Evolutionary conservation across 2,797 vertebrate species (phyloP).

Genomic region (Ctenochaetus hawaiiensis): DNA sequence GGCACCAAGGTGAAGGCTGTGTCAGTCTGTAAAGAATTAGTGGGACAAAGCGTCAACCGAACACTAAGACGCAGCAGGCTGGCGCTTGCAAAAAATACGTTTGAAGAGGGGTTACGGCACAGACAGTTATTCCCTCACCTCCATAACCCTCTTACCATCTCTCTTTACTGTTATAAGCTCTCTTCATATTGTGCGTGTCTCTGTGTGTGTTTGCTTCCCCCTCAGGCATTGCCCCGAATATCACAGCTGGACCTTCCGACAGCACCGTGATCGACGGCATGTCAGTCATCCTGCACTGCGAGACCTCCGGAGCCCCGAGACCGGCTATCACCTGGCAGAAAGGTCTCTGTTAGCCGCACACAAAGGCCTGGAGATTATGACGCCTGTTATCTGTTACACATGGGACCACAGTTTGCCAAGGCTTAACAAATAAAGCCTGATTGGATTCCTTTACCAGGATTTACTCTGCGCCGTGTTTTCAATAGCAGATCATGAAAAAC

Average conservation of each 20-base stretch:
- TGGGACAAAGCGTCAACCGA: constrained; percentile 63
- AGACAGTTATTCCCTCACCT: constrained; percentile 54
- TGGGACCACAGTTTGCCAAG: constrained; percentile 48
- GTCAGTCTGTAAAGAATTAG: constrained; percentile 65
- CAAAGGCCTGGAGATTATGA: constrained; percentile 46
- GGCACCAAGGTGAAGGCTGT: constrained; percentile 54
- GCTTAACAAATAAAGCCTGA: constrained; percentile 71
- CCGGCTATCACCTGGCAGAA: constrained; percentile 99
- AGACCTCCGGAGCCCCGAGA: constrained; percentile 94
- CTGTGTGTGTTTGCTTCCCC: constrained; percentile 45
- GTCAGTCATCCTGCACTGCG: constrained; percentile 93
- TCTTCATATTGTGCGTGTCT: constrained; percentile 33
- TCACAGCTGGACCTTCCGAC: constrained; percentile 95
- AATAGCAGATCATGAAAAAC: constrained; percentile 48
- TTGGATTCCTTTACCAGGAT: constrained; percentile 63
- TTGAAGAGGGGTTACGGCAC: constrained; percentile 57
- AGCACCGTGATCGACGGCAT: constrained; percentile 97
- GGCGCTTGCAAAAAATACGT: constrained; percentile 37
- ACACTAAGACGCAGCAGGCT: constrained; percentile 49
- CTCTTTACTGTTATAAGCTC: constrained; percentile 49
- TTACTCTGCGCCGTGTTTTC: constrained; percentile 44
- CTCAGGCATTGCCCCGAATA: constrained; percentile 96
- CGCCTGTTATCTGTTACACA: constrained; percentile 55
- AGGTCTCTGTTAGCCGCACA: constrained; percentile 81
- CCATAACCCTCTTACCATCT: constrained; percentile 58